Conservation (phyloP, 1,140 invertebrate species). For the Pemphigus obesinymphae region DNA sequence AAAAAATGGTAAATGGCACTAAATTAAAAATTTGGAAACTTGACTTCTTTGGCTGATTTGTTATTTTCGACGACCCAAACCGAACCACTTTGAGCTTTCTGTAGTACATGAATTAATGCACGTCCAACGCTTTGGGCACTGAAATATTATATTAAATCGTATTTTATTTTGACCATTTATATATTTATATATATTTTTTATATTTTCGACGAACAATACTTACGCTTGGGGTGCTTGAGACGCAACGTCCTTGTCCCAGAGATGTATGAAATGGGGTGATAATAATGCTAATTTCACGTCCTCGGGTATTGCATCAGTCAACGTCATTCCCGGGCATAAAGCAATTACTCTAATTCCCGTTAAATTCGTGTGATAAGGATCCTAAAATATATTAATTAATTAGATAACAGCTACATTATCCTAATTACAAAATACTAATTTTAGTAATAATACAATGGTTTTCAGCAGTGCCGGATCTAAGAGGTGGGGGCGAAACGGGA, state of each 20-base stretch:
- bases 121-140: constrained; percentile 64
- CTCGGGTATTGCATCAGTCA: constrained; percentile 53
- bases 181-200: not conserved
- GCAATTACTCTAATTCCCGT: constrained; percentile 56
- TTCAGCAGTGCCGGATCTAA: too few relatives aligned
- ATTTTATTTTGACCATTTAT: not conserved
- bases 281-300: constrained; percentile 49
- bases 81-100: constrained; percentile 62
- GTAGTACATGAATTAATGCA: constrained; percentile 60
- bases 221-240: constrained; percentile 56
- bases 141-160: constrained; percentile 48
- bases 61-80: constrained; percentile 68
- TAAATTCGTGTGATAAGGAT: constrained; percentile 54
- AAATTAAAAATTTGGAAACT: constrained; percentile 47
- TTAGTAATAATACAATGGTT: too few relatives aligned
- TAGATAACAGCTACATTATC: not conserved
- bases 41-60: constrained; percentile 59
- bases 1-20: not conserved
- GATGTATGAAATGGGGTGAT: constrained; percentile 52
- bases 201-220: constrained; percentile 43
- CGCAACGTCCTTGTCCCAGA: constrained; percentile 62
- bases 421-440: too few relatives aligned
- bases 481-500: too few relatives aligned
- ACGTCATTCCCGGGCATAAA: constrained; percentile 56
- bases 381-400: constrained; percentile 46